Percentiles rank a stretch among this genome's conserved stretches.
Conservation (phyloP, 2,113 vertebrate genomes). For the Melanerpes formicivorus region DNA sequence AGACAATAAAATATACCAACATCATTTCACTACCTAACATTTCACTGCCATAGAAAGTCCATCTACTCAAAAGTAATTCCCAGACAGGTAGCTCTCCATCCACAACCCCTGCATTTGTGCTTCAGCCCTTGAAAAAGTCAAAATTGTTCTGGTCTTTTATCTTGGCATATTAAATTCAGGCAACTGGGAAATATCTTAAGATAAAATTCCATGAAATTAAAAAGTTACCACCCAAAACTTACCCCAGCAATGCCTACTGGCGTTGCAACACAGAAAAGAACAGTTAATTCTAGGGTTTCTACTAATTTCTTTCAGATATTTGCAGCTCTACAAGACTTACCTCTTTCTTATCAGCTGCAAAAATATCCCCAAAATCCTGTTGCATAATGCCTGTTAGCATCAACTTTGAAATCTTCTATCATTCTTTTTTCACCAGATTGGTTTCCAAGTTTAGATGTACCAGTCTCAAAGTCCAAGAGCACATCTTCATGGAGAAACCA, state of each 20-base stretch:
- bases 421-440: neutral
- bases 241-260: neutral
- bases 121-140: slow-evolving; percentile 20
- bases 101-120: neutral
- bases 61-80: neutral
- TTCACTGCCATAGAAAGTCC: neutral
- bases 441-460: neutral
- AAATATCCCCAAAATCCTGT: neutral
- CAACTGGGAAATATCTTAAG: neutral
- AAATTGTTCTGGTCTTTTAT: slow-evolving; percentile 4
- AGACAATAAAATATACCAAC: neutral
- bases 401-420: neutral
- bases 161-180: neutral
- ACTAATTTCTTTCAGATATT: neutral
- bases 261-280: neutral
- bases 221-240: neutral
- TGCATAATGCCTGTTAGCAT: neutral
- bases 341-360: neutral
- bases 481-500: neutral
- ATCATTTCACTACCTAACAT: neutral
- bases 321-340: neutral
- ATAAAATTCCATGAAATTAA: neutral
- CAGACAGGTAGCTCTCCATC: neutral
- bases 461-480: neutral
- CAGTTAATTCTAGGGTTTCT: neutral